Evolutionary conservation across 2,888 invertebrate genomes (phyloP), one percentile per base, ranked within the genome.

Genomic region (Drosophila mayaguana): DNA sequence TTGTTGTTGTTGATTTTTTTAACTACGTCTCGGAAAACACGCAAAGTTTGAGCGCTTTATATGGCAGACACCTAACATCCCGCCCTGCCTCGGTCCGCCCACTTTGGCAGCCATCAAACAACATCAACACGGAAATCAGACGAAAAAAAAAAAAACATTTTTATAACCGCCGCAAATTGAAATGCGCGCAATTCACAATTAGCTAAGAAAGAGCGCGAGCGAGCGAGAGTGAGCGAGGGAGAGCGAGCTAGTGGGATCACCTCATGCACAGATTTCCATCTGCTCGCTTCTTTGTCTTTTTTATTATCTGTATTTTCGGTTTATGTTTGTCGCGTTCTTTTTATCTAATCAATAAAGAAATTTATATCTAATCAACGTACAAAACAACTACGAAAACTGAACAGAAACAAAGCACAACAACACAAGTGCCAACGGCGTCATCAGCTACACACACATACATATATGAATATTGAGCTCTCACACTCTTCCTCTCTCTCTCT

Each of bases 301-400:
- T 53, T 20, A 42, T 40, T 50, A 43, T 34, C 20, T 18, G 45
- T 42, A 22, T 66, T 51, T 64, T 59, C 14, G 28, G 43, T 22
- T 46, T 18, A 50, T 38, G 25, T 66, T 50, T 64, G 55, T 46
- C 22, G 55, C 61, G 53, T 51, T 61, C 53, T 55, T 75, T 91
- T 91, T 90, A 90, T 90, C 90, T 90, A 90, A 90, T 90, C 90
- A 90, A 90, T 90, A 84, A 81, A 82, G 80, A 86, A 86, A 86
- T 89, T 81, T 89, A 88, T 89, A 89, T 89, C 89, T 90, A 88
- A 89, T 89, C 89, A 89, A 85, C 68, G 74, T 74, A 74, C 75
- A 76, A 18, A 54, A 28, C 54, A 40, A 25, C 69, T 62, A 59
- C 63, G 56, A 61, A 63, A 66, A 38, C 59, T 46, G 25, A 64